A percentile compares a stretch with the other conserved stretches of the same genome.
These are phyloP conservation scores for Ligdia adustata DNA, from an alignment of 2,888 invertebrate species.

Conservation along the genomic window DNA sequence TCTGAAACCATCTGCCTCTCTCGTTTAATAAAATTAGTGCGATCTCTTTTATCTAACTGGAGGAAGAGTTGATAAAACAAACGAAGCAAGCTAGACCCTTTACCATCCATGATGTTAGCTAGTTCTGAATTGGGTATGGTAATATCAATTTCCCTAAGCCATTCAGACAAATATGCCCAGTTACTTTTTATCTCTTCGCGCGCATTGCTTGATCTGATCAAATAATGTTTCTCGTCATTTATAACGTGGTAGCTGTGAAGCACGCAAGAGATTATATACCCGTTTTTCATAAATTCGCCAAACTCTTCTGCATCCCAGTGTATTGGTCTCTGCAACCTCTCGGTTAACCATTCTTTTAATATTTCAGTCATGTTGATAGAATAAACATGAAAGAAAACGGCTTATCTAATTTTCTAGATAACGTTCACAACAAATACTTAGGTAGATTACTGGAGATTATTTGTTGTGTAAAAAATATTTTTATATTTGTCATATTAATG, in stretches of 20 bases:
- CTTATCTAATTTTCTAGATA: too few relatives aligned
- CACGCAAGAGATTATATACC: slow-evolving; percentile 81
- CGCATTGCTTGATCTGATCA: slow-evolving; percentile 68
- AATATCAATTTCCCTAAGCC: slow-evolving; percentile 81
- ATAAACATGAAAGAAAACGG: slow-evolving; percentile 23
- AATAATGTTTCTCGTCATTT: slow-evolving; percentile 77
- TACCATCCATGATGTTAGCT: slow-evolving; percentile 74
- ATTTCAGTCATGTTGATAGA: slow-evolving; percentile 79
- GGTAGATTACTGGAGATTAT: too few relatives aligned
- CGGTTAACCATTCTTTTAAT: slow-evolving; percentile 84
- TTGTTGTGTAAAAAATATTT: too few relatives aligned
- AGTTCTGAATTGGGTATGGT: slow-evolving; percentile 69
- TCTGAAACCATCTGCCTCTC: slow-evolving; percentile 71
- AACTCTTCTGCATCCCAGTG: slow-evolving; percentile 82
- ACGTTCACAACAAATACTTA: too few relatives aligned
- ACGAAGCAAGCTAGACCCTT: slow-evolving; percentile 77
- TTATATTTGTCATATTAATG: too few relatives aligned
- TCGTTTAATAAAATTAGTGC: slow-evolving; percentile 78
- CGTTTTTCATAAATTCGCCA: slow-evolving; percentile 83
- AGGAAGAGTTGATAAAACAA: slow-evolving; percentile 86
- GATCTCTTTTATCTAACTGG: slow-evolving; percentile 83
- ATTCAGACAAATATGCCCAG: slow-evolving; percentile 76
- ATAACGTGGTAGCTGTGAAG: slow-evolving; percentile 85
- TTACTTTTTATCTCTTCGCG: slow-evolving; percentile 75
- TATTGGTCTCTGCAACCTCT: slow-evolving; percentile 80